Evolutionary conservation across 2,888 invertebrate genomes (phyloP).

Genomic region (Rhagonycha lutea): DNA sequence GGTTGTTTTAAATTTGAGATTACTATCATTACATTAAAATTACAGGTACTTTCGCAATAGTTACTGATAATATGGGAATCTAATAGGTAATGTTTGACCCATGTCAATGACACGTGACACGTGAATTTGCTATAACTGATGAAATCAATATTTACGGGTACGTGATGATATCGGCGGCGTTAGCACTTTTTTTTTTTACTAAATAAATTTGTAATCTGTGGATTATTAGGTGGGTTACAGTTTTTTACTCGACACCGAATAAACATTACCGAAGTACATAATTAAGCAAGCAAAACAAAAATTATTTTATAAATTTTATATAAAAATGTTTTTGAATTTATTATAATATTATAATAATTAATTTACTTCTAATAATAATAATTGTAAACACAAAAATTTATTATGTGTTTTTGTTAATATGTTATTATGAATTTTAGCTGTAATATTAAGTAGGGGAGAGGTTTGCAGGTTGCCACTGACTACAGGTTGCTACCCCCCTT

Average conservation of each 20-base stretch:
- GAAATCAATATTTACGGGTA: conserved; percentile 22
- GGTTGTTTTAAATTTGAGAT: neutral
- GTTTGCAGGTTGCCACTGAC: too few relatives aligned
- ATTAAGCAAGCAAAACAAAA: too few relatives aligned
- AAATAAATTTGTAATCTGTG: neutral
- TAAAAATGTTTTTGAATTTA: too few relatives aligned
- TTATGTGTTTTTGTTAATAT: too few relatives aligned
- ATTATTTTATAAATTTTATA: too few relatives aligned
- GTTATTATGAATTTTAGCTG: too few relatives aligned
- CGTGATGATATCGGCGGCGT: neutral
- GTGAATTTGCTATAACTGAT: conserved; percentile 14
- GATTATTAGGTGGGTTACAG: neutral
- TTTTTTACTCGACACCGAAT: neutral
- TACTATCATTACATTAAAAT: neutral
- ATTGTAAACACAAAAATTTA: too few relatives aligned
- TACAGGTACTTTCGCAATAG: neutral
- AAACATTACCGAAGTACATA: neutral
- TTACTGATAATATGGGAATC: neutral
- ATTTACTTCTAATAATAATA: too few relatives aligned
- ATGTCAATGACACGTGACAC: conserved; percentile 24
- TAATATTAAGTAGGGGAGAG: too few relatives aligned
- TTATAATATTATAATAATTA: too few relatives aligned
- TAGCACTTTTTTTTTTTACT: conserved; percentile 1
- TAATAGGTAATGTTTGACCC: conserved; percentile 12
- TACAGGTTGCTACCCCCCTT: too few relatives aligned